These are phyloP conservation scores for Petrophora chlorosata DNA, from an alignment of 2,888 invertebrate genomes.

Conservation along the genomic window DNA sequence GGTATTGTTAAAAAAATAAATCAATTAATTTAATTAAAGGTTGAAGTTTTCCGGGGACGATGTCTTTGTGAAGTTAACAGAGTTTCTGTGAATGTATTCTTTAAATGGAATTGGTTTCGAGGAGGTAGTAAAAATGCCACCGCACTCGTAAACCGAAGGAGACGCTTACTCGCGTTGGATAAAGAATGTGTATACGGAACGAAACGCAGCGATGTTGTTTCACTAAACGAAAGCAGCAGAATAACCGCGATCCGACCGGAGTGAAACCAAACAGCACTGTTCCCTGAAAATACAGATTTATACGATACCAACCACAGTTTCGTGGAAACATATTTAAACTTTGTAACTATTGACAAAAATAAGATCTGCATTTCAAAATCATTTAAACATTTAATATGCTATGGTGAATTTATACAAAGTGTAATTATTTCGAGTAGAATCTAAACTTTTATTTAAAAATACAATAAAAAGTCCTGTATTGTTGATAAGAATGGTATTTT, in stretches of 20 bases:
- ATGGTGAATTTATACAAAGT: too few relatives aligned
- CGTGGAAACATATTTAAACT: too few relatives aligned
- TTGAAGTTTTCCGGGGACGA: constrained; percentile 11
- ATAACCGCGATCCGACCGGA: constrained; percentile 1
- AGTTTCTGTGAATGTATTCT: constrained; percentile 1
- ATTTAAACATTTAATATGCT: too few relatives aligned
- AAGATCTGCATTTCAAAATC: too few relatives aligned
- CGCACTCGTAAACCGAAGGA: background rate
- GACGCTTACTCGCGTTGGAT: too few relatives aligned
- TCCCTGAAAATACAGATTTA: constrained; percentile 26
- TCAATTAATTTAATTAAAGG: constrained; percentile 31
- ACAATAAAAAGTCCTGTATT: too few relatives aligned
- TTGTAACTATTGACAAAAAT: too few relatives aligned
- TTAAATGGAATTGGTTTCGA: constrained; percentile 3
- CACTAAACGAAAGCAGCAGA: constrained; percentile 18
- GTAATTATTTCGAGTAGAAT: too few relatives aligned
- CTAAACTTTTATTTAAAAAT: too few relatives aligned
- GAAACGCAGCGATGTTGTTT: constrained; percentile 18
- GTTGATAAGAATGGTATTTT: too few relatives aligned
- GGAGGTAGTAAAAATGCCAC: background rate
- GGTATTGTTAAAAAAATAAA: constrained; percentile 38
- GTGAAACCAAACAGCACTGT: constrained; percentile 24
- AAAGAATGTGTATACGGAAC: constrained; percentile 18
- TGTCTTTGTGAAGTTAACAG: constrained; percentile 18
- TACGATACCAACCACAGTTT: too few relatives aligned